Percentiles rank a stretch among this genome's conserved stretches.
These are phyloP conservation scores for Drosophila seguyi DNA, from an alignment of 1,140 invertebrate species.

Conservation along the genomic window DNA sequence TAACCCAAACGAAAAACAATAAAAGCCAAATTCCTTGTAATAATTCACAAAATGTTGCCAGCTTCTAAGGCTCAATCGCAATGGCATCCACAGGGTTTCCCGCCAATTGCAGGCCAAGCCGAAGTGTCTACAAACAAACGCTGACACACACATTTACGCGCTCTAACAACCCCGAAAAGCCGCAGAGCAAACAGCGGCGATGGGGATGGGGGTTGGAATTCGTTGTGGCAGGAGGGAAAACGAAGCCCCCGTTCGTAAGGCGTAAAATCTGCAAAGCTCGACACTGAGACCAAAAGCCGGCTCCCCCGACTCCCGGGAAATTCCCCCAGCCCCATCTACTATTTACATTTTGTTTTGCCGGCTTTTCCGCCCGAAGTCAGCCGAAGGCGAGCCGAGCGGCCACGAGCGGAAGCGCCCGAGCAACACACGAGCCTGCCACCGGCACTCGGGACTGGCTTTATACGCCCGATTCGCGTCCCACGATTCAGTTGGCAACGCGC, in stretches of 20 bases:
- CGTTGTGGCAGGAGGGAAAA: slow-evolving; percentile 20
- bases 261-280: slow-evolving; percentile 74
- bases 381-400: slow-evolving; percentile 19
- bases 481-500: slow-evolving; percentile 82
- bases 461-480: slow-evolving; percentile 46
- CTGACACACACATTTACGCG: slow-evolving; percentile 25
- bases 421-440: slow-evolving; percentile 33
- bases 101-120: slow-evolving; percentile 83
- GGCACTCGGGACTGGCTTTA: slow-evolving; percentile 52
- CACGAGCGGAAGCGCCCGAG: slow-evolving; percentile 2
- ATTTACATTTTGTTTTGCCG: slow-evolving; percentile 83
- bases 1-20: background rate
- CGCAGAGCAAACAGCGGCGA: slow-evolving; percentile 65
- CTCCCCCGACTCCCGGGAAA: slow-evolving; percentile 9
- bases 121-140: slow-evolving; percentile 71
- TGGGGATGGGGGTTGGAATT: slow-evolving; percentile 19
- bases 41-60: slow-evolving; percentile 41
- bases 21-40: background rate
- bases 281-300: slow-evolving; percentile 73
- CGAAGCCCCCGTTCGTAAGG: slow-evolving; percentile 37
- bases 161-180: slow-evolving; percentile 80
- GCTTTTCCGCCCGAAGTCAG: slow-evolving; percentile 62
- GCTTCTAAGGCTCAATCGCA: slow-evolving; percentile 37
- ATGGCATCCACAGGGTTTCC: slow-evolving; percentile 79
- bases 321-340: slow-evolving; percentile 11